Evolutionary conservation across 2,113 vertebrate genomes (phyloP).

Genomic region (Phalacrocorax aristotelis): DNA sequence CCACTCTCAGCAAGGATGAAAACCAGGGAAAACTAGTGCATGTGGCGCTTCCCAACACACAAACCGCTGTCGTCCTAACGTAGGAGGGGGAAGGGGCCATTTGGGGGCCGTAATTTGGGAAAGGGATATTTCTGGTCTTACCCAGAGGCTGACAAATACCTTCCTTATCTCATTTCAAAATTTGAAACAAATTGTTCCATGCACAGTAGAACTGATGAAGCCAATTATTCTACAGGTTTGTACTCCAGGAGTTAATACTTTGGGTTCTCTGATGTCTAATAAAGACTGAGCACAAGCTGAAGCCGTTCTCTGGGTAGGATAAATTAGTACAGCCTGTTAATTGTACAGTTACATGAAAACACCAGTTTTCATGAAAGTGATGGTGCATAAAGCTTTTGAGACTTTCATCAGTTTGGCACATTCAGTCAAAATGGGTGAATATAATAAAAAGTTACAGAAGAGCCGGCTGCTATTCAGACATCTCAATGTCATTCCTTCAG

Average conservation of each 20-base stretch:
- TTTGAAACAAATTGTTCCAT: background rate
- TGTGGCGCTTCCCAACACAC: background rate
- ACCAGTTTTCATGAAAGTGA: background rate
- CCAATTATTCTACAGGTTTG: background rate
- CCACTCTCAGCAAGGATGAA: background rate
- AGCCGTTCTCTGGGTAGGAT: background rate
- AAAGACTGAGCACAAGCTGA: background rate
- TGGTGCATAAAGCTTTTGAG: background rate
- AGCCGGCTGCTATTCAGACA: background rate
- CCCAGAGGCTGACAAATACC: background rate
- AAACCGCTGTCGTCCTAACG: background rate
- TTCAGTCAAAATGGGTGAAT: background rate
- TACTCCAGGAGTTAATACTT: background rate
- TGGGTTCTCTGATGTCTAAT: background rate
- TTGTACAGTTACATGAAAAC: background rate
- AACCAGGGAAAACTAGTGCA: background rate
- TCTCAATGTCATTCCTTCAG: background rate
- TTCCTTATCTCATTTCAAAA: background rate
- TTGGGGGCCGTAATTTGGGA: background rate
- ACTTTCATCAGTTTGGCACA: background rate
- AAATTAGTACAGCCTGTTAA: background rate
- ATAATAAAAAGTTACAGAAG: background rate
- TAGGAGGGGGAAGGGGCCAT: accelerated
- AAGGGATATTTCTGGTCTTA: background rate
- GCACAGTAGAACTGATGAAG: background rate